phyloP scores from a whole-genome alignment of 2,888 invertebrate species.

The Caenorhabditis auriculariae region DNA sequence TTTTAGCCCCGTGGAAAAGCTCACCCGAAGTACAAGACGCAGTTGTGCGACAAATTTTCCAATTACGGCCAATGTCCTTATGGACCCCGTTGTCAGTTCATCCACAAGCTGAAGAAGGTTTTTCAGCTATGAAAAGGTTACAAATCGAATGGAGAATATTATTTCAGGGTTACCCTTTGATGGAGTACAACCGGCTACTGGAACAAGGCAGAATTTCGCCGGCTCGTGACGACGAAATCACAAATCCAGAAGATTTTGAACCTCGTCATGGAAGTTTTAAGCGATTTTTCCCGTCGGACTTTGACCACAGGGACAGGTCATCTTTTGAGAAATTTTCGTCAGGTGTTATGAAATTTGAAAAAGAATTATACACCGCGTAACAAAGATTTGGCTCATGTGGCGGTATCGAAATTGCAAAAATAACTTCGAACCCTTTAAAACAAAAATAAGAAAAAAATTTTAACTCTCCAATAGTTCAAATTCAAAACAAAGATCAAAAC shows the following conservation, averaged over 20 bases:
- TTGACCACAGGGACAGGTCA: too few species aligned
- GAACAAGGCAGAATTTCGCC: constrained; percentile 36
- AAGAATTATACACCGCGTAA: too few species aligned
- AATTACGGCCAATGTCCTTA: constrained; percentile 43
- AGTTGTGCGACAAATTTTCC: constrained; percentile 48
- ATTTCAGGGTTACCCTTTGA: constrained; percentile 39
- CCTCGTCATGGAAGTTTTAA: too few species aligned
- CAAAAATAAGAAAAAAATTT: too few species aligned
- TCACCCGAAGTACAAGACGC: constrained; percentile 51
- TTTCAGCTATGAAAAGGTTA: background rate
- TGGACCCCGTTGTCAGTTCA: constrained; percentile 48
- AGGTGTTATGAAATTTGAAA: too few species aligned
- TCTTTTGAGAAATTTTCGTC: too few species aligned
- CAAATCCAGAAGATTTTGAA: constrained; percentile 25
- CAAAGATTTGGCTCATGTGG: too few species aligned
- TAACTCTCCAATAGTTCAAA: too few species aligned
- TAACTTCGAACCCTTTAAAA: too few species aligned
- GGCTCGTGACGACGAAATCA: constrained; percentile 40
- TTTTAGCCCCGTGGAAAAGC: constrained; percentile 44
- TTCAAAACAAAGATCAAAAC: too few species aligned
- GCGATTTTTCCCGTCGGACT: too few species aligned
- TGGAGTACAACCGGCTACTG: constrained; percentile 41
- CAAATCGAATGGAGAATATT: background rate
- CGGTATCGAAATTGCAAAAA: too few species aligned
- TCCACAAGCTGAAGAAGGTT: constrained; percentile 43